phyloP scores from a whole-genome alignment of 1,140 invertebrate species.

The Drosophila truncata region DNA sequence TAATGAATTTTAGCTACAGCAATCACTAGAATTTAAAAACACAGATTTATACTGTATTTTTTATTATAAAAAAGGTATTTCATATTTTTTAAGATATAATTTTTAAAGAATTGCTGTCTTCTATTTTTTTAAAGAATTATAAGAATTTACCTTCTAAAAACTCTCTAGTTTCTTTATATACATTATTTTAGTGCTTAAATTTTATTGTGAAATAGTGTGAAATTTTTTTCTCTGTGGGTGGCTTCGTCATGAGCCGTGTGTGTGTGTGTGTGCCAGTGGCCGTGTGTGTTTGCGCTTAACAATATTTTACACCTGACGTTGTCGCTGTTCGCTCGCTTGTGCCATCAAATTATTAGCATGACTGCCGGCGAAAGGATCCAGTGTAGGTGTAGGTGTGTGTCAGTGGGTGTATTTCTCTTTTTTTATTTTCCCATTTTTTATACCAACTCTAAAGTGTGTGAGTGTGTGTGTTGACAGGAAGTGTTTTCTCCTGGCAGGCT shows the following conservation, averaged over 20 bases:
- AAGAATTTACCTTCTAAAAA: too few relatives aligned
- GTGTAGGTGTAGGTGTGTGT: slow-evolving; percentile 10
- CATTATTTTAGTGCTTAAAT: not conserved
- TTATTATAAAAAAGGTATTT: not conserved
- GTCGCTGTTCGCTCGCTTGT: slow-evolving; percentile 56
- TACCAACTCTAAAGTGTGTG: not conserved
- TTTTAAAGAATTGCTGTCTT: not conserved
- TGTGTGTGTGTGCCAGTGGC: slow-evolving; percentile 2
- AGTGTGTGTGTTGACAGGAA: slow-evolving; percentile 59
- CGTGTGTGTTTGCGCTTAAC: slow-evolving; percentile 58
- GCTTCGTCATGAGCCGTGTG: not conserved
- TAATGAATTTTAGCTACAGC: too few relatives aligned
- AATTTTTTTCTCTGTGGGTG: not conserved
- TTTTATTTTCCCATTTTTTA: slow-evolving; percentile 22
- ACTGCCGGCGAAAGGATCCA: slow-evolving; percentile 72
- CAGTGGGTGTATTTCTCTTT: slow-evolving; percentile 4
- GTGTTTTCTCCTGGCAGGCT: slow-evolving; percentile 25
- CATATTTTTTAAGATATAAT: not conserved
- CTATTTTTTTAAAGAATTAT: too few relatives aligned
- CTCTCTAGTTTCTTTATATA: too few relatives aligned
- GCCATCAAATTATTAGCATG: slow-evolving; percentile 83
- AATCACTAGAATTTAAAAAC: too few relatives aligned
- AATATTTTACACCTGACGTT: slow-evolving; percentile 82
- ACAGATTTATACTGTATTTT: too few relatives aligned
- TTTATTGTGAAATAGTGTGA: not conserved